Percentiles rank a stretch among this genome's conserved stretches.
These are phyloP conservation scores for Marmota flaviventris DNA, from an alignment of 2,113 vertebrate species.

Conservation along the genomic window DNA sequence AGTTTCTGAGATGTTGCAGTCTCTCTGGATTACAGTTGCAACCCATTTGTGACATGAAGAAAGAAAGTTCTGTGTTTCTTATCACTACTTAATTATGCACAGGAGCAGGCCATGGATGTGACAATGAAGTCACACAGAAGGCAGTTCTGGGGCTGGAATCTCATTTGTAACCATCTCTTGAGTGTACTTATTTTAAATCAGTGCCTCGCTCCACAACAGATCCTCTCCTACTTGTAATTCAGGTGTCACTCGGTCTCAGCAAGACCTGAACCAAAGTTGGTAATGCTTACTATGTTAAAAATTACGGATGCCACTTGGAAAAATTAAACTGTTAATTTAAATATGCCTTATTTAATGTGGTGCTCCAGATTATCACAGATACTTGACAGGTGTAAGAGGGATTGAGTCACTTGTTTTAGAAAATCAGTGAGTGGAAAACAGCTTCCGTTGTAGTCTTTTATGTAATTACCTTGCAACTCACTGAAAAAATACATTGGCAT, in stretches of 20 bases:
- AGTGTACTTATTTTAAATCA: constrained; percentile 49
- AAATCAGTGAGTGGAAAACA: background rate
- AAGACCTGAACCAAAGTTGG: constrained; percentile 41
- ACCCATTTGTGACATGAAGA: background rate
- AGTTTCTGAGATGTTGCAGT: background rate
- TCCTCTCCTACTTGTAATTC: constrained; percentile 51
- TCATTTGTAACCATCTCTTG: background rate
- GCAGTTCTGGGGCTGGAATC: background rate
- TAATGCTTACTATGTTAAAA: constrained; percentile 69
- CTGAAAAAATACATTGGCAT: background rate
- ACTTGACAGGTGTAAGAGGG: constrained; percentile 21
- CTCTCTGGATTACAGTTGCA: background rate
- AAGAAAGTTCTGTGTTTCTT: constrained; percentile 28
- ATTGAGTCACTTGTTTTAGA: background rate
- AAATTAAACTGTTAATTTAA: constrained; percentile 71
- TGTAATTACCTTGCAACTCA: background rate
- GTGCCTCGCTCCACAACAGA: background rate
- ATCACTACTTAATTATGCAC: background rate
- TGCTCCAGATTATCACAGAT: constrained; percentile 52
- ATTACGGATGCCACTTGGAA: constrained; percentile 55
- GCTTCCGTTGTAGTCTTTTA: constrained; percentile 23
- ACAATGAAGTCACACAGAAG: background rate
- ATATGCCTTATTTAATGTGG: constrained; percentile 18
- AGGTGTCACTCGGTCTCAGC: constrained; percentile 12
- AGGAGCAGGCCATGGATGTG: background rate